phyloP scores from a whole-genome alignment of 2,113 vertebrate species.

The Pomatorhinus ruficollis region DNA sequence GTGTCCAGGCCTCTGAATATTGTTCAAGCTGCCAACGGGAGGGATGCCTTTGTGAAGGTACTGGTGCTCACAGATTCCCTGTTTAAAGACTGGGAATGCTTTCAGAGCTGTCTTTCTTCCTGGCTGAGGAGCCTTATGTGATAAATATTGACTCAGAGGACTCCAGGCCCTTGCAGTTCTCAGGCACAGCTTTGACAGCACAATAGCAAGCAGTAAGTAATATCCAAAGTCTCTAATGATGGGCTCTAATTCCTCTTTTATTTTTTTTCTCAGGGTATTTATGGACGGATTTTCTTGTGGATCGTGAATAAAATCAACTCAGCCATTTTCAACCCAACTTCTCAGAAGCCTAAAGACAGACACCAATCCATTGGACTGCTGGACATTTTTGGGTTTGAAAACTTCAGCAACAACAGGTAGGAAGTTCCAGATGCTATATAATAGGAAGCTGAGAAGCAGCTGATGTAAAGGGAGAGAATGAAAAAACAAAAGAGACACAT shows the following conservation, averaged over 20 bases:
- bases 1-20: slow-evolving; percentile 84
- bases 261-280: slow-evolving; percentile 84
- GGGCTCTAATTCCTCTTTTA: background rate
- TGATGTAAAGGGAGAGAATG: background rate
- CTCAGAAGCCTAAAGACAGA: slow-evolving; percentile 67
- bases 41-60: slow-evolving; percentile 94
- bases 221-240: background rate
- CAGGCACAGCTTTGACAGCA: background rate
- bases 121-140: background rate
- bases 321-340: slow-evolving; percentile 80
- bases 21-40: slow-evolving; percentile 84
- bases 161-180: background rate
- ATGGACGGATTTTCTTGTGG: slow-evolving; percentile 92
- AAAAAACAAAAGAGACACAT: background rate
- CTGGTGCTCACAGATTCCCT: background rate
- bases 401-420: slow-evolving; percentile 95
- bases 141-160: background rate
- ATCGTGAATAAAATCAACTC: slow-evolving; percentile 92
- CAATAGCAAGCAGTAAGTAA: background rate
- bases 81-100: background rate
- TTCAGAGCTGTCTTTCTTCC: background rate
- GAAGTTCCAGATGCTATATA: background rate
- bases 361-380: slow-evolving; percentile 86
- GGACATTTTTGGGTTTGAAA: slow-evolving; percentile 99
- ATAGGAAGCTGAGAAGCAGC: background rate